Conservation (phyloP, 1,140 invertebrate genomes). For the Drosophila paulistorum region DNA sequence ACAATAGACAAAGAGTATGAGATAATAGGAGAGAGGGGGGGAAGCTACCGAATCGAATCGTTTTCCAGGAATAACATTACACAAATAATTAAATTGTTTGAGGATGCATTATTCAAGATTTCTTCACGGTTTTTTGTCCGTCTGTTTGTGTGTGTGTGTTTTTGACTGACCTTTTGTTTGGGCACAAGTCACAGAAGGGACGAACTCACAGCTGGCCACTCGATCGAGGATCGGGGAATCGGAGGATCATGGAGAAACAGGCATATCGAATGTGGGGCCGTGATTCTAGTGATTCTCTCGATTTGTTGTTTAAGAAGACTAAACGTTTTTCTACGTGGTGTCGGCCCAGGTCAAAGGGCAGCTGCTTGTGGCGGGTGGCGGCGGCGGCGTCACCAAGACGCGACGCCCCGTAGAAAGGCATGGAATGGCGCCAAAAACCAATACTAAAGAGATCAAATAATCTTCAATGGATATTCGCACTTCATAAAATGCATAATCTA, state of each 20-base stretch:
- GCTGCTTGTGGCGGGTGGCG: conserved; percentile 34
- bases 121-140: conserved; percentile 67
- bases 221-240: conserved; percentile 41
- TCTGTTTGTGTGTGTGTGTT: conserved; percentile 30
- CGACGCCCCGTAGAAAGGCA: conserved; percentile 32
- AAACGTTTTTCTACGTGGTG: conserved; percentile 63
- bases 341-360: conserved; percentile 70
- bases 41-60: conserved; percentile 58
- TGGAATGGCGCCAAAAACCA: conserved; percentile 67
- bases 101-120: conserved; percentile 61
- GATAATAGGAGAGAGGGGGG: background rate
- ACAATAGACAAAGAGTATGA: background rate
- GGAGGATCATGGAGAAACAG: conserved; percentile 8
- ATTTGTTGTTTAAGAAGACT: conserved; percentile 41
- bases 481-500: conserved; percentile 75
- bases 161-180: conserved; percentile 50
- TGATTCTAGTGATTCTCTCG: background rate
- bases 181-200: conserved; percentile 65
- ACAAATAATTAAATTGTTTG: conserved; percentile 79
- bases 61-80: conserved; percentile 66
- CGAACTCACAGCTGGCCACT: conserved; percentile 65
- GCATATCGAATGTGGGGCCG: conserved; percentile 66
- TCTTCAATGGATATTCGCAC: conserved; percentile 69
- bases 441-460: conserved; percentile 18
- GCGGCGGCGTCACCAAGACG: conserved; percentile 58